Conservation (phyloP, 30 jellyfish, hydroid and myxozoan genomes). For the Cassiopea xamachana region DNA sequence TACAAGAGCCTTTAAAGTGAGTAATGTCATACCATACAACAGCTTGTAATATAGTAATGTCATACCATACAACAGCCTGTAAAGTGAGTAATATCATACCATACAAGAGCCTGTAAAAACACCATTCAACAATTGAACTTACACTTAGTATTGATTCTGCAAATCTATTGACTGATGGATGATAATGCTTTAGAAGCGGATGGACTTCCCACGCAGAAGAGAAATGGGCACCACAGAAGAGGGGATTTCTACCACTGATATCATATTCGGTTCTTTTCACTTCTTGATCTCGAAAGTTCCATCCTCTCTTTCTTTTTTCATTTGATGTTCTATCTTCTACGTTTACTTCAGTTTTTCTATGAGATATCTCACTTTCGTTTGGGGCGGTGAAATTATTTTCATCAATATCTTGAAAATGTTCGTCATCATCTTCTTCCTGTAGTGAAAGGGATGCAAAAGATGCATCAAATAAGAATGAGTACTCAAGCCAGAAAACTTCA, state of each 20-base stretch:
- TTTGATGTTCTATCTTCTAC: background rate
- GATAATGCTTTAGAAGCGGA: conserved; percentile 83
- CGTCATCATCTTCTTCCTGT: conserved; percentile 96
- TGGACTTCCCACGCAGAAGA: conserved; percentile 93
- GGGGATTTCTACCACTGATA: conserved; percentile 81
- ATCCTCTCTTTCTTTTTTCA: conserved; percentile 16
- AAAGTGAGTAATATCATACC: too few species aligned
- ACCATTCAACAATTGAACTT: background rate
- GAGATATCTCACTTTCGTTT: conserved; percentile 22
- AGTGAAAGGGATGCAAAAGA: background rate
- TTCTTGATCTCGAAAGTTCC: conserved; percentile 78
- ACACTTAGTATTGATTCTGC: conserved; percentile 78
- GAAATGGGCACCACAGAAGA: conserved; percentile 93
- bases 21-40: too few species aligned
- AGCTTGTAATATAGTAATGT: too few species aligned
- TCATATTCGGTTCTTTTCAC: conserved; percentile 48
- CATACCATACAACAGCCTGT: too few species aligned
- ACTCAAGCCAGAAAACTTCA: too few species aligned
- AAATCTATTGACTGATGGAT: conserved; percentile 91
- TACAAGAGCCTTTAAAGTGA: too few species aligned
- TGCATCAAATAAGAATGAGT: background rate
- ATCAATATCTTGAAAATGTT: conserved; percentile 70
- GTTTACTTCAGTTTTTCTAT: conserved; percentile 10
- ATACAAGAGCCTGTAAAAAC: too few species aligned
- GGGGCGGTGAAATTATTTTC: conserved; percentile 71